Evolutionary conservation across 2,113 vertebrate species (phyloP), one percentile per base, ranked within the genome.

Genomic region (Elephas maximus): DNA sequence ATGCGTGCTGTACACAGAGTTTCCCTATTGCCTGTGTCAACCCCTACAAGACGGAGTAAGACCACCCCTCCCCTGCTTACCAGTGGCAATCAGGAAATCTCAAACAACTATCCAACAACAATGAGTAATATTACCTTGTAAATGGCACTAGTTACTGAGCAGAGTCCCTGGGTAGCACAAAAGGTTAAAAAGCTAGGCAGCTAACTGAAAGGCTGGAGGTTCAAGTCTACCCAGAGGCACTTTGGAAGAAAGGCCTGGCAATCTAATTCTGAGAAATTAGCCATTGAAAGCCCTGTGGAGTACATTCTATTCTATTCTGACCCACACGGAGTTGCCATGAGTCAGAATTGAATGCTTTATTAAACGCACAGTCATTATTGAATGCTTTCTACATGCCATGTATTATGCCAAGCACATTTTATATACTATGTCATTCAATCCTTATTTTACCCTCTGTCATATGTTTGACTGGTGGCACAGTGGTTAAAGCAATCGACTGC

Each of bases 1-100:
- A 11, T 1, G 20, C 44, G 69, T 3, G 62, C 24, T 8, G 12
- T 9, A 6, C n/a, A 41, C 17, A 14, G 5, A 0, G 0, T 20
- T 62, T 74, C 87, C 76, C 1, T 24, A 33, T 41, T 26, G 51
- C 41, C 86, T 28, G 23, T 60, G 14, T 60, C 76, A 24, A 2
- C 67, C 67, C 73, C 30, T 41, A 37, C 21, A 51, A 78, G 77
- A 48, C 67, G 7, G 7, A 79, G 37, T 5, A 60, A 84, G 73
- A 15, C 26, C 3, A 12, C 51, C 86, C 51, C 0, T 26, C 28
- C 23, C 9, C 24, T 15, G 23, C 20, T 51, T 37, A 67, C 21
- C 3, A 0, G 3, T 5, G 26, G 79, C 26, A 30, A 48, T 80
- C 63, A 4, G 37, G 63, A 48, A 82, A 71, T 6, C 86, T 78